phyloP scores from a whole-genome alignment of 1,140 invertebrate genomes.

The Euborellia annulipes region DNA sequence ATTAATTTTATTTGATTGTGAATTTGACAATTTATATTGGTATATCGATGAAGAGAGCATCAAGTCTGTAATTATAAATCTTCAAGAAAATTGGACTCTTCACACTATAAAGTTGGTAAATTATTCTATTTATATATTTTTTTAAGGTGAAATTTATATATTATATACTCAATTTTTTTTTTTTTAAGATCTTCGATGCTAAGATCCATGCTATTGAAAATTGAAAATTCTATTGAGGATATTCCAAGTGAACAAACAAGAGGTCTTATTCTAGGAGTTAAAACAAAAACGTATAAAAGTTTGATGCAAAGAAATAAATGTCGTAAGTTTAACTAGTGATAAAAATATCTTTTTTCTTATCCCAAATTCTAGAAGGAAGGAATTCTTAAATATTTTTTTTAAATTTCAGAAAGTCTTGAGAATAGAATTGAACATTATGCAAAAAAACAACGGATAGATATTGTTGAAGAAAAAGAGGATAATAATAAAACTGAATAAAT shows the following conservation, averaged over 20 bases:
- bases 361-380: too few relatives aligned
- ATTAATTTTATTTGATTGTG: slow-evolving; percentile 67
- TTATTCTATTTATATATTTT: slow-evolving; percentile 5
- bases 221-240: slow-evolving; percentile 28
- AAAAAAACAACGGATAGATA: slow-evolving; percentile 34
- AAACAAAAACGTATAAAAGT: slow-evolving; percentile 51
- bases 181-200: slow-evolving; percentile 54
- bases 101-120: slow-evolving; percentile 51
- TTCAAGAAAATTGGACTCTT: slow-evolving; percentile 60
- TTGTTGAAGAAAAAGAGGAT: background rate
- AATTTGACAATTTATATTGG: slow-evolving; percentile 48
- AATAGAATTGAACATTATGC: slow-evolving; percentile 53
- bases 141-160: background rate
- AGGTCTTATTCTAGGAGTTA: slow-evolving; percentile 48
- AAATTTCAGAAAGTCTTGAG: slow-evolving; percentile 56
- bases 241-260: slow-evolving; percentile 29
- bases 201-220: slow-evolving; percentile 42
- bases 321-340: slow-evolving; percentile 33
- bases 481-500: background rate
- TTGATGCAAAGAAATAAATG: slow-evolving; percentile 55
- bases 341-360: too few relatives aligned
- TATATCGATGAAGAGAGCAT: slow-evolving; percentile 43
- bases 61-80: slow-evolving; percentile 37
- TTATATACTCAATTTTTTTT: too few relatives aligned
- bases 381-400: too few relatives aligned